Evolutionary conservation across 1,140 invertebrate genomes (phyloP).

Genomic region (Drosophila tropicalis): DNA sequence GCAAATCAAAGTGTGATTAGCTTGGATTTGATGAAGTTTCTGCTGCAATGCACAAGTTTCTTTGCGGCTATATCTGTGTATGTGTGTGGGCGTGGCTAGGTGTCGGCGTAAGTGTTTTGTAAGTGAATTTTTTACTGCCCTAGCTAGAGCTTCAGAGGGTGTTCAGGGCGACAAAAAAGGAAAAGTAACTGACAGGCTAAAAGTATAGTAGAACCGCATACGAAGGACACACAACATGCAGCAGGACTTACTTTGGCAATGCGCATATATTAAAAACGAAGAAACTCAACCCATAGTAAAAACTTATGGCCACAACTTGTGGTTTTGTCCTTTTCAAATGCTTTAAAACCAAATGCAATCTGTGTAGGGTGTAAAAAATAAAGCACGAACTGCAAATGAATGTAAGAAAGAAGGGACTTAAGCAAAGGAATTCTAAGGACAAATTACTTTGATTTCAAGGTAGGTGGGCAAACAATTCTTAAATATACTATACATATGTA

Average conservation of each 20-base stretch:
- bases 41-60: slow-evolving; percentile 75
- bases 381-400: neutral
- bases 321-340: slow-evolving; percentile 14
- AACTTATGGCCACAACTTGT: slow-evolving; percentile 54
- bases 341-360: slow-evolving; percentile 10
- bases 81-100: slow-evolving; percentile 48
- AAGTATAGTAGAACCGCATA: neutral
- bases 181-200: slow-evolving; percentile 37
- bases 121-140: slow-evolving; percentile 67
- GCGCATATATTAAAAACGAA: slow-evolving; percentile 56
- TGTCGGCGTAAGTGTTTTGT: slow-evolving; percentile 73
- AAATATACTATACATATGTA: neutral
- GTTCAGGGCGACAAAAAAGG: slow-evolving; percentile 5
- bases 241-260: slow-evolving; percentile 49
- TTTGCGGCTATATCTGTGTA: slow-evolving; percentile 17
- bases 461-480: neutral
- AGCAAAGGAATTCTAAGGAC: neutral
- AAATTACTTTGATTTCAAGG: slow-evolving; percentile 4
- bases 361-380: slow-evolving; percentile 2
- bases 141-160: neutral
- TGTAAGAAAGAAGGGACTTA: no score
- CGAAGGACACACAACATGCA: slow-evolving; percentile 29
- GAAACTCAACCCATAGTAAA: slow-evolving; percentile 12
- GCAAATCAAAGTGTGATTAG: slow-evolving; percentile 82
- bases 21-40: slow-evolving; percentile 78